Base-by-base conservation (phyloP, 2,888 invertebrate species). In the Netelia fuscicornis region DNA sequence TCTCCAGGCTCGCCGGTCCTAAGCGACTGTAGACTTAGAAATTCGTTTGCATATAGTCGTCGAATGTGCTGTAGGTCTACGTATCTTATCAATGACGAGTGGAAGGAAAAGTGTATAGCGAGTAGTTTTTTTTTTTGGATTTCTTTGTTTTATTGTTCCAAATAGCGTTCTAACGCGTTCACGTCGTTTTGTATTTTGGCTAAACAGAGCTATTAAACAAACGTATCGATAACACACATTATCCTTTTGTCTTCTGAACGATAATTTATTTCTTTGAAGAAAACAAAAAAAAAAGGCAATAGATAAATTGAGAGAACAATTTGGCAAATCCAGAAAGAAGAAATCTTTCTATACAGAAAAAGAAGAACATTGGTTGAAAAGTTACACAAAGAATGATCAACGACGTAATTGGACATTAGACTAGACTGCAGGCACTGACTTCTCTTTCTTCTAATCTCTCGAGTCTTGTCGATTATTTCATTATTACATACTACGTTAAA, bases 1-100 rank as follows among this genome's bases (percentile, higher is more conserved):
- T 92, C 91, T 92, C 91, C 85, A 89, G 85, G 88, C 87, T 88
- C 86, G 89, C 87, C 86, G 88, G 85, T 91, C 89, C 89, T 89
- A 88, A 88, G 86, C 81, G 86, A 89, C 81, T 87, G 87, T 88
- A 86, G 87, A 89, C 86, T 87, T 86, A 77, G 84, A 85, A 76
- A 81, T 79, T 75, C 65, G 75, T 78, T 83, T 81, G 76, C 58
- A 75, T 70, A 70, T 52, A 58, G 58, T 68, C 74, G 77, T 80
- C 68, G 48, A 75, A 70, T 81, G 82, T 88, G 83, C 87, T 83
- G 79, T 60, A 81, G 86, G 78, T 17, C 37, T 58, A 30, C 75
- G 25, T 2, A 48, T 17, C 0, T 86, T 58, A 76, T 78, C 60
- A 81, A 76, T 76, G 83, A 78, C 56, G 23, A 83, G 81, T 86